phyloP scores from a whole-genome alignment of 1,140 invertebrate genomes.

The Hestina assimilis region DNA sequence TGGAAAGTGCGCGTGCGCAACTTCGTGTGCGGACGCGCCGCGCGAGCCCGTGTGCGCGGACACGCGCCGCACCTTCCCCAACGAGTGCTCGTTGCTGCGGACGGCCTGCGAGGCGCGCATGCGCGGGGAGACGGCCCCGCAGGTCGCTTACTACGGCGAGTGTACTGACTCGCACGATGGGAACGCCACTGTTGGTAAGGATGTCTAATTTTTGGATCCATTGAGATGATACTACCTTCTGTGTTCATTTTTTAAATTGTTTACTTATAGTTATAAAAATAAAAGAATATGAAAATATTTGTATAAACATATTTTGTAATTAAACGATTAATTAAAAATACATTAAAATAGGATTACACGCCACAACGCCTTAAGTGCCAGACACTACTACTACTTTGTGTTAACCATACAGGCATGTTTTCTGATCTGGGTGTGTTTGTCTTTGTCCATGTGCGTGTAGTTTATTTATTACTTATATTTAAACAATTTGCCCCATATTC shows the following conservation, averaged over 20 bases:
- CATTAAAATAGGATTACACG: too few species aligned
- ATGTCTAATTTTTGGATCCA: background rate
- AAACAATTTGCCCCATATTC: background rate
- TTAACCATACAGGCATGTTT: too few species aligned
- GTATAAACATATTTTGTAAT: too few species aligned
- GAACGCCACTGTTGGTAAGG: slow-evolving; percentile 39
- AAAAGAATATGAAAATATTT: too few species aligned
- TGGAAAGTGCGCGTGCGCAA: slow-evolving; percentile 59
- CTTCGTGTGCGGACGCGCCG: slow-evolving; percentile 44
- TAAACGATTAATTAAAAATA: too few species aligned
- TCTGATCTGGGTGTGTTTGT: too few species aligned
- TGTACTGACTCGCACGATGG: slow-evolving; percentile 81
- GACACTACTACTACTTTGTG: too few species aligned
- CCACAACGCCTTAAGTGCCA: too few species aligned
- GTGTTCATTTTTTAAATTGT: too few species aligned
- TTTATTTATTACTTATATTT: background rate
- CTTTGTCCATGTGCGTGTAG: background rate
- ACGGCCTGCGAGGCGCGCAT: slow-evolving; percentile 81
- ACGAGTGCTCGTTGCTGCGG: slow-evolving; percentile 90
- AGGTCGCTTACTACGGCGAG: slow-evolving; percentile 88
- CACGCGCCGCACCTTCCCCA: slow-evolving; percentile 87
- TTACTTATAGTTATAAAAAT: too few species aligned
- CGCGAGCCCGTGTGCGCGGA: slow-evolving; percentile 88
- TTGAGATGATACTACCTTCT: background rate
- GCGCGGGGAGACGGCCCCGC: slow-evolving; percentile 70